Conservation (phyloP, 2,888 invertebrate species). For the Trichogramma dendrolimi region DNA sequence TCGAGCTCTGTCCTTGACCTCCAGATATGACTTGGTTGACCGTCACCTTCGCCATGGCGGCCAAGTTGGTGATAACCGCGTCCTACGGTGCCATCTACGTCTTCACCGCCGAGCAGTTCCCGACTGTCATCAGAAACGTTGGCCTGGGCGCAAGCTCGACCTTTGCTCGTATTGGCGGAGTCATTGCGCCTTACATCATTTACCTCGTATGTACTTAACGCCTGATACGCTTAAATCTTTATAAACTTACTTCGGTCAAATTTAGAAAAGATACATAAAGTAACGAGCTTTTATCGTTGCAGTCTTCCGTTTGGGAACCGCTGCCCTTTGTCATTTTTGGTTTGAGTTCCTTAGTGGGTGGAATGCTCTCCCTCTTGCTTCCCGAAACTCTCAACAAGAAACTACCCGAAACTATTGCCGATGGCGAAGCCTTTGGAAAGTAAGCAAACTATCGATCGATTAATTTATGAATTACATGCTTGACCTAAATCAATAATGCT, state of each 20-base stretch:
- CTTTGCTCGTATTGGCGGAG: constrained; percentile 61
- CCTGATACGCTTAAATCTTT: too few relatives aligned
- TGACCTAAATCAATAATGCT: too few relatives aligned
- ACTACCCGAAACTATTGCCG: constrained; percentile 64
- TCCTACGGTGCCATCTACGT: constrained; percentile 72
- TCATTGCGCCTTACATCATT: constrained; percentile 61
- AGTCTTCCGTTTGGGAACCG: constrained; percentile 60
- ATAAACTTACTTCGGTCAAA: too few relatives aligned
- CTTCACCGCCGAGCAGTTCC: constrained; percentile 72
- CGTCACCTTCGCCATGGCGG: constrained; percentile 64
- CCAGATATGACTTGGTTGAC: constrained; percentile 58
- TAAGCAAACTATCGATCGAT: constrained; percentile 41
- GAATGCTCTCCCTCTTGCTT: constrained; percentile 57
- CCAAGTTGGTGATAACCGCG: constrained; percentile 69
- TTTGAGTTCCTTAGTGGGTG: constrained; percentile 57
- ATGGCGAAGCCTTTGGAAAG: constrained; percentile 63
- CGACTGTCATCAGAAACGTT: constrained; percentile 67
- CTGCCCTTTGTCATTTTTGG: constrained; percentile 62
- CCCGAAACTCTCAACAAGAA: constrained; percentile 66
- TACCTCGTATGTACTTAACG: constrained; percentile 52
- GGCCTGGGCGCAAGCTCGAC: constrained; percentile 64
- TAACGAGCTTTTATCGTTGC: constrained; percentile 23
- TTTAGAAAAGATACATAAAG: neutral
- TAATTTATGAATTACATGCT: neutral
- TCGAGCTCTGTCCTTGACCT: constrained; percentile 16